Base-by-base conservation (phyloP, 2,888 invertebrate genomes). In the Seira ritae region DNA sequence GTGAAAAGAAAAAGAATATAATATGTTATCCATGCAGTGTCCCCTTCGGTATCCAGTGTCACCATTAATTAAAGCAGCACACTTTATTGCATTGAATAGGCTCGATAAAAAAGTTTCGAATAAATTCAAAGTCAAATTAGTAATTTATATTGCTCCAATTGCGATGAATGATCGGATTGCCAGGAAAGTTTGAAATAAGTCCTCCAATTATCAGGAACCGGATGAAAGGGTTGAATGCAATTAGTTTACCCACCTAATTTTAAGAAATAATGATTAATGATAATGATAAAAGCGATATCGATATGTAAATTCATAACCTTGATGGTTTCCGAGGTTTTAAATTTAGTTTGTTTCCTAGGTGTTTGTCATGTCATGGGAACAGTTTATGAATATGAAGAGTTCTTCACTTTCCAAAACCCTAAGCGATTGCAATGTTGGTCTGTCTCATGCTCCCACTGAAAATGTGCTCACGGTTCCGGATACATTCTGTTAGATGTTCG, bases 391-490 rank as follows among this genome's bases (percentile, higher is more conserved):
- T 17, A 23, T 74, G 42, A 37, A 17, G 15, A 19, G n/a, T 60
- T 10, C 19, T n/a, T 60, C 10, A 15, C 19, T 6, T 17, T 60
- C 23, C 12, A 24, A 50, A 71, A 70, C 2, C 12, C 42, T 12
- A 42, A 42, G 42, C 42, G 42, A 12, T 12, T 42, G 42, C 6
- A 72, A 73, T 23, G 31, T 80, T 2, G 79, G 79, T 1, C 73
- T 72, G 4, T 68, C 66, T 22, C 55, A n/a, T 22, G 55, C 19
- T 72, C 0, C 20, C 17, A 37, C 79, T 1, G 22, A n/a, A 37
- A 73, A 24, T 42, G 67, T 73, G 0, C n/a, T 80, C 6, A 66
- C 31, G 1, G 79, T 66, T 15, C 17, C 72, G 67, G 73, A 80
- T 12, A 55, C 22, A n/a, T n/a, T n/a, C n/a, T n/a, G n/a, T n/a